Evolutionary conservation across 2,113 vertebrate genomes (phyloP).

Genomic region (Hemicordylus capensis): DNA sequence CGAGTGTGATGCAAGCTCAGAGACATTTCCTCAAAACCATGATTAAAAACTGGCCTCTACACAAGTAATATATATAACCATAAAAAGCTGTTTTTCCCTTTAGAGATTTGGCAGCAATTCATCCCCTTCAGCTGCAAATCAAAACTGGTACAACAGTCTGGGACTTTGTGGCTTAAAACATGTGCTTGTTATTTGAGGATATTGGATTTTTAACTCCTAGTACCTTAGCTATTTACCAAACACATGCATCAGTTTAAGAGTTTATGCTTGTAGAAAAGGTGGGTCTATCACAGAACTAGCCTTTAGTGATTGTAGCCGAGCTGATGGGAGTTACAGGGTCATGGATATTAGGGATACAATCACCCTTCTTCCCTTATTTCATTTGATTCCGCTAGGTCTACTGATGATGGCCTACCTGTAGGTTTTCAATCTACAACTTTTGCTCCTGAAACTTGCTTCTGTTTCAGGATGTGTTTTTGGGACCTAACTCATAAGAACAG

Average conservation of each 20-base stretch:
- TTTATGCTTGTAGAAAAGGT: neutral
- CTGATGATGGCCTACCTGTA: no score
- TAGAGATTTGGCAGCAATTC: slow-evolving; percentile 30
- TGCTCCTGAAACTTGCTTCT: no score
- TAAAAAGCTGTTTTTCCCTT: slow-evolving; percentile 18
- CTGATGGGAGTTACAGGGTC: no score
- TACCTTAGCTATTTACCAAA: neutral
- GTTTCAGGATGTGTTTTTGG: no score
- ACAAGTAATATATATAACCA: neutral
- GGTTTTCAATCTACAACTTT: no score
- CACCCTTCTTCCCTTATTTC: no score
- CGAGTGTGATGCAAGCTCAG: slow-evolving; percentile 29
- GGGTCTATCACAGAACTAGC: no score
- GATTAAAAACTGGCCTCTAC: slow-evolving; percentile 18
- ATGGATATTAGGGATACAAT: no score
- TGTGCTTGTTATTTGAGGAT: slow-evolving; percentile 1
- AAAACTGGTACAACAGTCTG: neutral
- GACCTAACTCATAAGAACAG: no score
- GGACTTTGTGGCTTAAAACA: slow-evolving; percentile 7
- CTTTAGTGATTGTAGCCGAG: no score
- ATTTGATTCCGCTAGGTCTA: no score
- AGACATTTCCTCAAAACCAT: slow-evolving; percentile 36
- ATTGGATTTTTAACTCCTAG: neutral
- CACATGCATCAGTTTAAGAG: neutral
- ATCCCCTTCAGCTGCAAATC: slow-evolving; percentile 17